These are phyloP conservation scores for Gonocerus acuteangulatus DNA, from an alignment of 2,888 invertebrate species.

Conservation along the genomic window DNA sequence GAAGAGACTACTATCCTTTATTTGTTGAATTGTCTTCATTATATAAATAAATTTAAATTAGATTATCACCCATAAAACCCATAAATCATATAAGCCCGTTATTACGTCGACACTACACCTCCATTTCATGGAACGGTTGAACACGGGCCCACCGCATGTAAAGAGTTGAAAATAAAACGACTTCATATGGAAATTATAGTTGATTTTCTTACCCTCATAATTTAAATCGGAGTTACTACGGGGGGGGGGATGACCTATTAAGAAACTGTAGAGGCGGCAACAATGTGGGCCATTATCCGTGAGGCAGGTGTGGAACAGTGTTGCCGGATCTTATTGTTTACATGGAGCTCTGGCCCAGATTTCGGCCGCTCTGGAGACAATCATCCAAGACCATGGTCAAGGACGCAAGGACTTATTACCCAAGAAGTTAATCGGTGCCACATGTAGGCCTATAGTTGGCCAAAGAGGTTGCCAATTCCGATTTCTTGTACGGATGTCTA, in stretches of 20 bases:
- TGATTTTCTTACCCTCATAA: neutral
- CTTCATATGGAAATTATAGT: slow-evolving; percentile 2
- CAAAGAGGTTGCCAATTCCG: too few species aligned
- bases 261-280: slow-evolving; percentile 24
- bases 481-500: too few species aligned
- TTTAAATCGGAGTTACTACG: slow-evolving; percentile 13
- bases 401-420: too few species aligned
- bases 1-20: too few species aligned
- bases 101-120: too few species aligned
- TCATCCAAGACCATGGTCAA: too few species aligned
- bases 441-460: neutral
- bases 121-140: too few species aligned
- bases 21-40: too few species aligned
- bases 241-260: slow-evolving; percentile 24
- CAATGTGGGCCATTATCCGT: slow-evolving; percentile 18
- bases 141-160: too few species aligned
- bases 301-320: slow-evolving; percentile 32
- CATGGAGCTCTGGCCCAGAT: slow-evolving; percentile 22
- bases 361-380: neutral
- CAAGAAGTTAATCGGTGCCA: neutral
- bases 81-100: too few species aligned
- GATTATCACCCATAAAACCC: too few species aligned
- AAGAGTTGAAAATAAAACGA: neutral
- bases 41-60: too few species aligned
- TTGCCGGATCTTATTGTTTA: slow-evolving; percentile 33